These are phyloP conservation scores for Anthopleura sola DNA, from an alignment of 64 coral and sea anemone species.

Conservation along the genomic window DNA sequence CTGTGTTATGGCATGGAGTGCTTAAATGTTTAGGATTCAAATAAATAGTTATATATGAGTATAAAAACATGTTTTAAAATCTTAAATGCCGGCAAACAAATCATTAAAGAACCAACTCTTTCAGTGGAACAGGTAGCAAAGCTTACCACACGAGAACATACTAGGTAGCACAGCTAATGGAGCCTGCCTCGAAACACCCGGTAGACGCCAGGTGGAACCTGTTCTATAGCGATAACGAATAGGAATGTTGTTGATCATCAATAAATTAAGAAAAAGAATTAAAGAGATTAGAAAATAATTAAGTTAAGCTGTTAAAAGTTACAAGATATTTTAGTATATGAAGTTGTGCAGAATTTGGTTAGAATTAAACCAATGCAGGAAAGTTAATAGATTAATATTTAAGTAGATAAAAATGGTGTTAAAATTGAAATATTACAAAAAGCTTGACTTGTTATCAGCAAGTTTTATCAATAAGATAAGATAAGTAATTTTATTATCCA, in stretches of 20 bases:
- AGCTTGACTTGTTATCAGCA: too few relatives aligned
- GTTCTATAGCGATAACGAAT: slow-evolving; percentile 17
- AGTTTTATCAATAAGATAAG: too few relatives aligned
- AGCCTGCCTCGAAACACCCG: slow-evolving; percentile 2
- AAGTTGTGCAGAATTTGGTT: background rate
- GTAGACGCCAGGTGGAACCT: slow-evolving; percentile 13
- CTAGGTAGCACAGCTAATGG: slow-evolving; percentile 12
- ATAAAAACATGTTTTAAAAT: background rate
- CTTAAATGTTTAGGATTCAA: background rate
- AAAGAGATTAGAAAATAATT: too few relatives aligned
- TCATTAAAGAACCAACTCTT: background rate
- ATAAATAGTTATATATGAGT: too few relatives aligned
- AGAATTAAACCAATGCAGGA: too few relatives aligned
- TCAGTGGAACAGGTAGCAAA: background rate
- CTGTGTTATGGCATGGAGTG: background rate
- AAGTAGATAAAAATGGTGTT: too few relatives aligned
- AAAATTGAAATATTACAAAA: too few relatives aligned
- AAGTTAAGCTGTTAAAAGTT: background rate
- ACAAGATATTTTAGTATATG: background rate
- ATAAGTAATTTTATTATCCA: too few relatives aligned
- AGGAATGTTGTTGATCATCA: slow-evolving; percentile 14
- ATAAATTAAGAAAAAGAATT: slow-evolving; percentile 1
- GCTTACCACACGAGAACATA: slow-evolving; percentile 17
- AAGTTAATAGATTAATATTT: too few relatives aligned
- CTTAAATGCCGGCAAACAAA: background rate